These are phyloP conservation scores for Hydrozoanthus tunicans DNA, from an alignment of 64 coral and sea anemone genomes.

Conservation along the genomic window DNA sequence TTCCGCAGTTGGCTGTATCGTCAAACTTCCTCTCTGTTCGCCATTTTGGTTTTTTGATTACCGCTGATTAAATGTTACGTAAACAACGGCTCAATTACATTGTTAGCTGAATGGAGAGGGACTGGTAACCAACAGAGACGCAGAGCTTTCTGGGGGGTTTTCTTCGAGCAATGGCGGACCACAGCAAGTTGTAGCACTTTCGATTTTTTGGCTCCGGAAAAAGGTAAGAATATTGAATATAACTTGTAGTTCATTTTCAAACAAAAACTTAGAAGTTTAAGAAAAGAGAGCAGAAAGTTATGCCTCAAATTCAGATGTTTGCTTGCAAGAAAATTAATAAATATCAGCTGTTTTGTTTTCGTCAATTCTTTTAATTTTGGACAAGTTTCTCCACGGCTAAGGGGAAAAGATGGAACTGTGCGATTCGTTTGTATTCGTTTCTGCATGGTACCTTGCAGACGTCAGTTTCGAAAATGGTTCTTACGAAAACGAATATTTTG, in stretches of 20 bases:
- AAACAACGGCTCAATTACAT: conserved; percentile 57
- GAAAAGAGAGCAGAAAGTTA: neutral
- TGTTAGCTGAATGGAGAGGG: conserved; percentile 10
- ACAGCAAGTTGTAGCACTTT: neutral
- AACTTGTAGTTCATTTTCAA: neutral
- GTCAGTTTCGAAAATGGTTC: too few species aligned
- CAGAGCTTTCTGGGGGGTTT: neutral
- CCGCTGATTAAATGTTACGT: conserved; percentile 58
- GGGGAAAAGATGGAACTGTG: neutral
- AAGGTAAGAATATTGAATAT: conserved; percentile 23
- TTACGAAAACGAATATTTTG: too few species aligned
- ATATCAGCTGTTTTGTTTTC: neutral
- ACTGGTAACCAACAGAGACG: neutral
- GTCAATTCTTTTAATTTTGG: too few species aligned
- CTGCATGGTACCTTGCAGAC: too few species aligned
- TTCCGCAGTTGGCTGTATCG: neutral
- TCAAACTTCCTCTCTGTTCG: neutral
- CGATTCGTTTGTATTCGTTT: neutral
- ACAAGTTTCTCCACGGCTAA: too few species aligned
- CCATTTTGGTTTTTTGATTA: conserved; percentile 39
- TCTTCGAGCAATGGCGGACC: conserved; percentile 37
- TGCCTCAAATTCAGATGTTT: neutral
- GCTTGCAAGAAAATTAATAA: neutral
- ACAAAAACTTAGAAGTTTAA: neutral
- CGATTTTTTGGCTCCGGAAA: neutral